Conservation (phyloP, 2,888 invertebrate species). For the Agrochola litura region DNA sequence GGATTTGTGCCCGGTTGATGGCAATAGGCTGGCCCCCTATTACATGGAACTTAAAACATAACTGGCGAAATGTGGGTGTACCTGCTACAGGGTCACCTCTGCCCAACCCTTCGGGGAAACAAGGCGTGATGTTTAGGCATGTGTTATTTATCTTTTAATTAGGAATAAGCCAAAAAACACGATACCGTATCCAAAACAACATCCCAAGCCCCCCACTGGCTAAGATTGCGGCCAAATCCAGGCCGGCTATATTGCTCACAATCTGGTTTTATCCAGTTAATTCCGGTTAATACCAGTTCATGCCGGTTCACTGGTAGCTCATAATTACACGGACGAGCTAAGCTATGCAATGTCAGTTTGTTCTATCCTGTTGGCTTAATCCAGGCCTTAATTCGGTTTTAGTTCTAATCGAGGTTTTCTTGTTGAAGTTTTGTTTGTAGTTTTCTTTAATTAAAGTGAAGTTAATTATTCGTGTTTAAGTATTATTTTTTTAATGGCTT, state of each 20-base stretch:
- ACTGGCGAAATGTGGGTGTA: too few species aligned
- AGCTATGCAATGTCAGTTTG: conserved; percentile 60
- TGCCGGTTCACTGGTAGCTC: conserved; percentile 67
- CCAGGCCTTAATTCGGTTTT: conserved; percentile 50
- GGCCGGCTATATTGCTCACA: conserved; percentile 75
- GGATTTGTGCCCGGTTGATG: too few species aligned
- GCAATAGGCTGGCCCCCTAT: too few species aligned
- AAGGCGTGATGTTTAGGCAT: too few species aligned
- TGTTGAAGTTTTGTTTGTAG: conserved; percentile 30
- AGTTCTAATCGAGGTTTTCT: conserved; percentile 44
- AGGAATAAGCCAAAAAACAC: not conserved
- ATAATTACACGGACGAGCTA: conserved; percentile 66
- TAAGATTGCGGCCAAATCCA: conserved; percentile 75
- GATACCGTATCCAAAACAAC: conserved; percentile 57
- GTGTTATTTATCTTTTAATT: not conserved
- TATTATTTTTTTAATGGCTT: not conserved
- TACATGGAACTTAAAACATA: too few species aligned
- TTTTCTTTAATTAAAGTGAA: conserved; percentile 35
- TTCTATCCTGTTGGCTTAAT: conserved; percentile 51
- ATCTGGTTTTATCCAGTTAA: conserved; percentile 75
- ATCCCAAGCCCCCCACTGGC: conserved; percentile 50
- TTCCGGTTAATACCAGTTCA: conserved; percentile 72
- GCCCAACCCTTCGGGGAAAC: too few species aligned
- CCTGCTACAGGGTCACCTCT: too few species aligned
- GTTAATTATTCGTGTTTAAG: not conserved